Evolutionary conservation across 1,140 invertebrate genomes (phyloP), one percentile per base, ranked within the genome.

Genomic region (Brachionus sp.): DNA sequence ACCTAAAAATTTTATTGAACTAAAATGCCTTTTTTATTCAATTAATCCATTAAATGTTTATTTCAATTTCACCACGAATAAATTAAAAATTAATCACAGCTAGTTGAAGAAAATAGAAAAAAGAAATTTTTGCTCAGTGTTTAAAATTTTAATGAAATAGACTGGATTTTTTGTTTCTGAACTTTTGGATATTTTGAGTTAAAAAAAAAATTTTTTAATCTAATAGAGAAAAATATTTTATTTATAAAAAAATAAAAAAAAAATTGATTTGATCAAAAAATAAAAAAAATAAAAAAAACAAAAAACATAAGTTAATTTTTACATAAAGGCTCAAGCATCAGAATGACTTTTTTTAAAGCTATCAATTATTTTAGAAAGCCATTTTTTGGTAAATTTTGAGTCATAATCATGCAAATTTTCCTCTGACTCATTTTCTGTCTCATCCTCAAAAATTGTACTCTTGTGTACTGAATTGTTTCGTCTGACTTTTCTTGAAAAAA

Each of bases 381-480:
- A 70, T 70, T 70, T 70, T 70, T 70, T 70, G 29, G 35, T 70
- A 39, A 39, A 39, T 70, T 70, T 70, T 70, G 66, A 39, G 39
- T 70, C 66, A 37, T 70, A 19, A 10, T 19, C 10, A 12, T 35
- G 66, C 5, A 19, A 9, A 6, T 37, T 9, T n/a, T 33, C 9
- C 13, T 70, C 66, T 35, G 13, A 16, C 5, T 70, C 66, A 37
- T 37, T 70, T 39, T 70, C 66, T 37, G 16, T 39, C 19, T 70
- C 66, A 16, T 9, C 16, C 9, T 70, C 66, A 7, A 42, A 37
- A 39, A 70, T 70, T 3, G 66, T 70, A 42, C 66, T 39, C 16
- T 33, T 70, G 5, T 70, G 66, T 9, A 70, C n/a, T 9, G 66
- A 70, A 70, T 70, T 37, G 37, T 70, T 70, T 29, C 35, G 29